A percentile compares a stretch with the other conserved stretches of the same genome.
Evolutionary conservation across 2,113 vertebrate genomes (phyloP).

Genomic region (Todiramphus chloris): DNA sequence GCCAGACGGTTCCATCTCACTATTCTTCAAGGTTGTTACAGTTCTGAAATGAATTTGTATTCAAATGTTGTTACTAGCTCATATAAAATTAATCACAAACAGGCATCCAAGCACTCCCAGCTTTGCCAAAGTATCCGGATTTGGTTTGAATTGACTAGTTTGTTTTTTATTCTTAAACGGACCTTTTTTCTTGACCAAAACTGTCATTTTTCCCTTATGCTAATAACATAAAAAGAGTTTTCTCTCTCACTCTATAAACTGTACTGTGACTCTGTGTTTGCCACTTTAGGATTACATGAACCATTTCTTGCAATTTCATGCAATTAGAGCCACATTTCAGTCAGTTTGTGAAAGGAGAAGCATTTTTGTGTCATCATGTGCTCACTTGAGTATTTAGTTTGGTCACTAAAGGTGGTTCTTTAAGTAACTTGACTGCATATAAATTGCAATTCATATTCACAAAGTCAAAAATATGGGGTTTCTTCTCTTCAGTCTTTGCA

Average conservation of each 20-base stretch:
- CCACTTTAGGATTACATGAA: not conserved
- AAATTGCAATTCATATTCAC: not conserved
- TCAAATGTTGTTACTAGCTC: slow-evolving; percentile 26
- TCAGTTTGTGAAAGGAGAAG: not conserved
- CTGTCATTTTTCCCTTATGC: not conserved
- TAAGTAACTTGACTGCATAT: not conserved
- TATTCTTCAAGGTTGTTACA: not conserved
- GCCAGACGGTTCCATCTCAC: slow-evolving; percentile 1
- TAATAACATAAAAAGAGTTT: not conserved
- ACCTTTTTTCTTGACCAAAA: not conserved
- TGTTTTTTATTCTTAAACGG: not conserved
- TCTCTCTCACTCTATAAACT: not conserved
- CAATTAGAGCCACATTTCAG: not conserved
- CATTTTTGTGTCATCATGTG: not conserved
- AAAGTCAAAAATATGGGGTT: not conserved
- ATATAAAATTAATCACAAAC: not conserved
- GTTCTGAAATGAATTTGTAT: slow-evolving; percentile 16
- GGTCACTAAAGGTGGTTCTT: not conserved
- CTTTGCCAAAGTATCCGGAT: not conserved
- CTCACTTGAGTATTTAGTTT: not conserved
- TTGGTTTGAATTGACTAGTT: not conserved
- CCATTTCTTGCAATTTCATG: not conserved
- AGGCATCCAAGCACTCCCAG: not conserved
- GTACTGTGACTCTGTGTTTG: not conserved
- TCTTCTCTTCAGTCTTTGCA: not conserved